A percentile compares a stretch with the other conserved stretches of the same genome.
Conservation (phyloP, 2,888 invertebrate species). For the Druceiella hillmani region DNA sequence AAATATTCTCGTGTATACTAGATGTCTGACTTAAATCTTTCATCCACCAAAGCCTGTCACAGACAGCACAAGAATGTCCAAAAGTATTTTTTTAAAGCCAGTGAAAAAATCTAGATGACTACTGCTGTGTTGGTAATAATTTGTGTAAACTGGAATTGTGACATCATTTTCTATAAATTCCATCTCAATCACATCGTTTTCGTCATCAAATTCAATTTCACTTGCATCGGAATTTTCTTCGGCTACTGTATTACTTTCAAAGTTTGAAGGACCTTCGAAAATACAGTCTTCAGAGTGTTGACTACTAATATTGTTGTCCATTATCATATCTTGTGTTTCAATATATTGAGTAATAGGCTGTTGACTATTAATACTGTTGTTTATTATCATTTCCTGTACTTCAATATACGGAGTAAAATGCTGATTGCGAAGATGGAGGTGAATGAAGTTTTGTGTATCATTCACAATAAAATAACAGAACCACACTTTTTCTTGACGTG, state of each 20-base stretch:
- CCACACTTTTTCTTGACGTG: constrained; percentile 26
- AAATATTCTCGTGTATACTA: constrained; percentile 20
- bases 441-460: constrained; percentile 30
- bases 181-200: constrained; percentile 24
- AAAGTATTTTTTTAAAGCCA: constrained; percentile 22
- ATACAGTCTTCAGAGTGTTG: constrained; percentile 22
- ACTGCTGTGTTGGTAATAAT: constrained; percentile 23
- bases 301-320: constrained; percentile 25
- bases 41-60: constrained; percentile 25
- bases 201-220: constrained; percentile 22
- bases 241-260: no score
- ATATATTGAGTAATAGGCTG: no score
- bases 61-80: constrained; percentile 25
- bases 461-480: constrained; percentile 31
- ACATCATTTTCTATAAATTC: constrained; percentile 26
- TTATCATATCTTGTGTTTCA: no score
- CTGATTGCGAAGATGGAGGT: constrained; percentile 26
- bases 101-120: constrained; percentile 24
- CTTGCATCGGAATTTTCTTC: constrained; percentile 24
- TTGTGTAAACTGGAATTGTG: constrained; percentile 26
- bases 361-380: constrained; percentile 24
- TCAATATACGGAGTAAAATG: constrained; percentile 20
- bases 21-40: constrained; percentile 17
- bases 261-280: constrained; percentile 25
- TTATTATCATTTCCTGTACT: constrained; percentile 26